Base-by-base conservation (phyloP, 2,888 invertebrate species). In the Drosophila percnosoma region DNA sequence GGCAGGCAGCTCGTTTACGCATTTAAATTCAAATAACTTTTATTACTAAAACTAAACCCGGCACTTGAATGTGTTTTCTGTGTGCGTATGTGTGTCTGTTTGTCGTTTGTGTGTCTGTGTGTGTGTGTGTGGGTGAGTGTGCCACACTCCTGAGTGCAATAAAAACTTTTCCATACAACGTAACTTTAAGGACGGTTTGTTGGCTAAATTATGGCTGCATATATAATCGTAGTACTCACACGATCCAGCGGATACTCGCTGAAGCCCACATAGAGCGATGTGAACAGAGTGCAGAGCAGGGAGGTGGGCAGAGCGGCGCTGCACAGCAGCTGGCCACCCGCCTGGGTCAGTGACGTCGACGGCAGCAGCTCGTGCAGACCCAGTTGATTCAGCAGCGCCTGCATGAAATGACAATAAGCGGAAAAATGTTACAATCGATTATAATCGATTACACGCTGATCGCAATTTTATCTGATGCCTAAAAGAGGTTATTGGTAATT, bases 171-270 rank as follows among this genome's bases (percentile, higher is more conserved):
- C 75, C 83, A 80, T 87, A 79, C 86, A 77, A 83, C 67, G 59
- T 68, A 71, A 80, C 70, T 80, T 83, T 74, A 68, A 82, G 75
- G 68, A 70, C 74, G 83, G 77, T 87, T 87, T 87, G 87, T 79
- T 86, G 78, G 78, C 80, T 87, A 90, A 90, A 82, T 88, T 88
- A 87, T 87, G 83, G 82, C 77, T 69, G 78, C 68, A 78, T 78
- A 78, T 75, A 75, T 82, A 84, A 83, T 86, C 73, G 82, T 87
- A 91, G 91, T 91, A 91, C 92, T 92, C 86, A 92, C 92, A 86
- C 92, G 90, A 90, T 92, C 92, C 91, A 91, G 80, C 81, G 90
- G 89, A 87, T 89, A 92, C 83, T 91, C 92, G 81, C 92, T 92
- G 83, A 92, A 92, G 81, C 91, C 91, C 78, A 92, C 92, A 63